Base-by-base conservation (phyloP, 2,797 vertebrate genomes). In the Hippopotamyrus pictus region DNA sequence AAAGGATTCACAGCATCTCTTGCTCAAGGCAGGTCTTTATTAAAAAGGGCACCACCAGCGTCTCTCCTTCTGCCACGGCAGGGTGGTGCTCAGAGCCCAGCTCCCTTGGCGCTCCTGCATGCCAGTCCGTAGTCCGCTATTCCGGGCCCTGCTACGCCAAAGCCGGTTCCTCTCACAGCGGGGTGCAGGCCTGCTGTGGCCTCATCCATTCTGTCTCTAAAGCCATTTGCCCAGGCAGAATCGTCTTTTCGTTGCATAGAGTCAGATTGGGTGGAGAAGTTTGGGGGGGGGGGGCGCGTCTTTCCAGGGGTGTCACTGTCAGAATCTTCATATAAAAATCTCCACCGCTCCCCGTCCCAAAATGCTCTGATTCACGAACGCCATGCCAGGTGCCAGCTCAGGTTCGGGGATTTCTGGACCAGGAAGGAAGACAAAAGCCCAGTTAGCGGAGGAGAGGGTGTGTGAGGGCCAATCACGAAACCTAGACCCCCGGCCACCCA, bases 251-350 rank as follows among this genome's bases (percentile, higher is more conserved):
- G 7, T n/a, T 9, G n/a, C 44, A 53, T 87, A 87, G 22, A 41
- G 57, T 37, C 46, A 57, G 37, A 69, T 3, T 0, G n/a, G 48
- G 25, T 22, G 33, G 37, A 79, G 54, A 19, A 6, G 54, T 53
- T 25, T 11, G 22, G 62, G 25, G 8, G 22, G 65, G 29, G 59
- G 8, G 33, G 17, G 57, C 65, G 41, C 0, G n/a, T 54, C 50
- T 19, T 41, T 86, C 22, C 85, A 14, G 57, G 17, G 7, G 57
- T 25, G 37, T 19, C 37, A 85, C 3, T 12, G 0, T 90, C 19
- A 4, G 59, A 19, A 3, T 44, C 54, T 91, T 95, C 94, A 97
- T 59, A 97, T 97, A 88, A 97, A 96, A 90, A 97, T 96, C 92
- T 97, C 96, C 53, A 97, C 93, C 83, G 95, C 88, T 1, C 96